A percentile compares a stretch with the other conserved stretches of the same genome.
These are phyloP conservation scores for Aldabrachelys gigantea DNA, from an alignment of 2,113 vertebrate species.

Conservation along the genomic window DNA sequence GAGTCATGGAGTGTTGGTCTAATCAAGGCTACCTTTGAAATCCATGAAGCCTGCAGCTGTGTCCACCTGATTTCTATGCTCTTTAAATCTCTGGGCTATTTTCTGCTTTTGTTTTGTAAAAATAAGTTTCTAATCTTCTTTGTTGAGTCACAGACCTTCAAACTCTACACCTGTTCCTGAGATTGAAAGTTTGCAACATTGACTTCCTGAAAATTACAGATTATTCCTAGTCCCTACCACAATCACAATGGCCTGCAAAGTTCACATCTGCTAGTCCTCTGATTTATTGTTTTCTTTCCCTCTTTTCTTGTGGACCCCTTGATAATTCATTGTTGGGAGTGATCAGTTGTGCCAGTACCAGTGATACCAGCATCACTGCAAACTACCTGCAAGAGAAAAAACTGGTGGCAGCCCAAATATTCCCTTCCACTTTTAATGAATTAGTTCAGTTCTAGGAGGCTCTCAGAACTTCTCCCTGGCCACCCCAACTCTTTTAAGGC, in stretches of 20 bases:
- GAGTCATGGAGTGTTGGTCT: neutral
- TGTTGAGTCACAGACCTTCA: neutral
- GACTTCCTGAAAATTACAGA: neutral
- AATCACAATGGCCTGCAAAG: neutral
- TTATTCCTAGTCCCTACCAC: neutral
- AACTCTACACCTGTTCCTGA: neutral
- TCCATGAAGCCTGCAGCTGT: neutral
- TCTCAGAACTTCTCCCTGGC: rapidly evolving
- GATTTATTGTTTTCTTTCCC: neutral
- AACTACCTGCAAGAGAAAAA: neutral
- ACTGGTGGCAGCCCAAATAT: neutral
- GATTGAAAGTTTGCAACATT: neutral
- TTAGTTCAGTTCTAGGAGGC: neutral
- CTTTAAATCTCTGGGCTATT: neutral
- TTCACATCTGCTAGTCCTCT: neutral
- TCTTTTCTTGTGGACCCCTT: neutral
- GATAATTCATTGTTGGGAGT: neutral
- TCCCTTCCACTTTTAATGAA: neutral
- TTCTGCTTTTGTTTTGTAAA: conserved; percentile 4
- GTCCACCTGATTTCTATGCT: neutral
- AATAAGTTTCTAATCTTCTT: neutral
- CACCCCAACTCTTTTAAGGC: neutral
- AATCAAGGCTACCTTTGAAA: neutral
- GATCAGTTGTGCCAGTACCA: neutral
- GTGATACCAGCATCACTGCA: neutral